Evolutionary conservation across 2,888 invertebrate genomes (phyloP).

Genomic region (Bibio marci): DNA sequence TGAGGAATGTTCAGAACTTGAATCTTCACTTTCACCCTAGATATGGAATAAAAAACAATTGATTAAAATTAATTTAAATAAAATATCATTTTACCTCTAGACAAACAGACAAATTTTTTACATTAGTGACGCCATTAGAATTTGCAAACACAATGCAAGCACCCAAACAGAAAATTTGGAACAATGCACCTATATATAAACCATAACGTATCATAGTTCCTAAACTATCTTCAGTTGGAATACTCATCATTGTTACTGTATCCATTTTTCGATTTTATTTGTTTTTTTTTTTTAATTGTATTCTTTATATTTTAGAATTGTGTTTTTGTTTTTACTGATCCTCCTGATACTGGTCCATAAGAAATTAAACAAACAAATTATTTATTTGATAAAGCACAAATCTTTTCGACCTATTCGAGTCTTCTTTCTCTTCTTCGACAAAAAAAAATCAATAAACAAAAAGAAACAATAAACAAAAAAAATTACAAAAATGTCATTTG

Average conservation of each 20-base stretch:
- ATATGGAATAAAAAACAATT: background rate
- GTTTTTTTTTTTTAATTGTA: background rate
- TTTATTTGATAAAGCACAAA: no score
- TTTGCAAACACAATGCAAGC: conserved; percentile 61
- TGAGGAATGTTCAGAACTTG: conserved; percentile 36
- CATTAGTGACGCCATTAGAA: no score
- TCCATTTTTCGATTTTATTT: background rate
- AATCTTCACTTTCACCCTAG: conserved; percentile 23
- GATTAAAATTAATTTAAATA: background rate
- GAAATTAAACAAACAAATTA: no score
- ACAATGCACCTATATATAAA: conserved; percentile 71
- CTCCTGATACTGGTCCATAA: no score
- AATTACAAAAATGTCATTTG: no score
- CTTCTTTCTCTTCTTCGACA: no score
- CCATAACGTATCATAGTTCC: conserved; percentile 62
- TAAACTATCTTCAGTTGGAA: conserved; percentile 43
- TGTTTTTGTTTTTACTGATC: no score
- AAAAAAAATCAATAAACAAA: no score
- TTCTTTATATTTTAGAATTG: no score
- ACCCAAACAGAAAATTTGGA: conserved; percentile 66
- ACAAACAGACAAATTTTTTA: background rate
- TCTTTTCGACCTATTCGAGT: no score
- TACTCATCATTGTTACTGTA: conserved; percentile 3
- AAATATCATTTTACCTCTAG: no score
- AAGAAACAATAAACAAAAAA: no score